A percentile compares a stretch with the other conserved stretches of the same genome.
These are phyloP conservation scores for Subanguina moxae DNA, from an alignment of 1,140 invertebrate genomes.

Conservation along the genomic window DNA sequence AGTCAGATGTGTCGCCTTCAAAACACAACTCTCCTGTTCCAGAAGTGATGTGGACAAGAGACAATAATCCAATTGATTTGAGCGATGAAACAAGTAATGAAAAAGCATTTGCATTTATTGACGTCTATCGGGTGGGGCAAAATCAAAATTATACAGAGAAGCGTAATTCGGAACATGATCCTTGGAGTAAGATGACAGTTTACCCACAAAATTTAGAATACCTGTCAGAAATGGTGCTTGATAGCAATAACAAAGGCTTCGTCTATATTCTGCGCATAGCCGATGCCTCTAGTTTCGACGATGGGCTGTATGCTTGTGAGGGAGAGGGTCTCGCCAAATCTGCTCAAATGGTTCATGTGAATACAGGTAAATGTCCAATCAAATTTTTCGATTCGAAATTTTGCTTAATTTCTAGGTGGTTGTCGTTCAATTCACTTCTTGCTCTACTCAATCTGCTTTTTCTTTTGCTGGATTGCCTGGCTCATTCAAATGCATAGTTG, in stretches of 20 bases:
- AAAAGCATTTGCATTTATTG: no score
- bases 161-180: no score
- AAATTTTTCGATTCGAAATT: no score
- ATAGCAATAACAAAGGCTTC: not conserved
- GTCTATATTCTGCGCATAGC: constrained; percentile 24
- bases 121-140: no score
- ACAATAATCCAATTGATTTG: constrained; percentile 20
- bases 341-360: constrained; percentile 29
- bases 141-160: no score
- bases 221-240: not conserved
- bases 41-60: constrained; percentile 1
- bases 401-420: no score
- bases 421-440: no score
- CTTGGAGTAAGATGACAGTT: no score
- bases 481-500: no score
- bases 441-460: no score
- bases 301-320: constrained; percentile 31
- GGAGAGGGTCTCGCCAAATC: constrained; percentile 23
- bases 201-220: constrained; percentile 24
- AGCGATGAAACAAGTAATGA: constrained; percentile 14
- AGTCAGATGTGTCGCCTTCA: not conserved
- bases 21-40: no score
- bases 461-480: no score
- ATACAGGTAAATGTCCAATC: not conserved
- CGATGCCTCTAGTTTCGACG: constrained; percentile 12